phyloP scores from a whole-genome alignment of 1,140 invertebrate genomes.

The Frieseomelitta varia region DNA sequence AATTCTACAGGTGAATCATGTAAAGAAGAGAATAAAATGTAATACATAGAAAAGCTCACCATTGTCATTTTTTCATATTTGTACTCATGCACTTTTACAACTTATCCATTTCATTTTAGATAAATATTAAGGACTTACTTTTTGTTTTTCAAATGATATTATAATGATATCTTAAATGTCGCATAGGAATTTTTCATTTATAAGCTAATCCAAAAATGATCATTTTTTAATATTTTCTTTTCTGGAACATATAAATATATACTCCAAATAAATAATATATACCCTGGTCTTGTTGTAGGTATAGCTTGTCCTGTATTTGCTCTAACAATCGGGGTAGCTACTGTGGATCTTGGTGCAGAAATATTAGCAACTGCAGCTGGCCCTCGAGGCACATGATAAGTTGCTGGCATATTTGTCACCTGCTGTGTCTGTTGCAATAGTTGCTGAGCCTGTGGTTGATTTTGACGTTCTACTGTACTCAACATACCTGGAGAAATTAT shows the following conservation, averaged over 20 bases:
- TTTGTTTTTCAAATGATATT: too few relatives aligned
- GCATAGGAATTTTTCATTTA: too few relatives aligned
- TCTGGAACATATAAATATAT: background rate
- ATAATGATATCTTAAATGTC: too few relatives aligned
- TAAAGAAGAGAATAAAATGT: too few relatives aligned
- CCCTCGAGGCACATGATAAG: constrained; percentile 80
- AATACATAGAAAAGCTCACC: too few relatives aligned
- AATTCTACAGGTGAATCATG: too few relatives aligned
- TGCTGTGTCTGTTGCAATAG: constrained; percentile 69
- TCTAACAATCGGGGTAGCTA: constrained; percentile 80
- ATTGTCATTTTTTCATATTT: too few relatives aligned
- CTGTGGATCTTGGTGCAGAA: constrained; percentile 77
- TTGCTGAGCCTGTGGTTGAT: constrained; percentile 68
- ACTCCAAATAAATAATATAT: background rate
- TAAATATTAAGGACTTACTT: too few relatives aligned
- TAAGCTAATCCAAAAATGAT: too few relatives aligned
- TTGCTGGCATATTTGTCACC: constrained; percentile 76
- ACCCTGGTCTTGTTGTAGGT: constrained; percentile 62
- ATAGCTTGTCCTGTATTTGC: constrained; percentile 66
- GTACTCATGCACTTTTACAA: too few relatives aligned
- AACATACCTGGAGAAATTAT: constrained; percentile 78
- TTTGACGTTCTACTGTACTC: constrained; percentile 77
- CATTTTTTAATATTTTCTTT: too few relatives aligned
- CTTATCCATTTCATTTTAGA: too few relatives aligned
- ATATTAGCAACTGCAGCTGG: constrained; percentile 82